Evolutionary conservation across 2,797 vertebrate species (phyloP), one percentile per base, ranked within the genome.

Genomic region (Peromyscus nudipes): DNA sequence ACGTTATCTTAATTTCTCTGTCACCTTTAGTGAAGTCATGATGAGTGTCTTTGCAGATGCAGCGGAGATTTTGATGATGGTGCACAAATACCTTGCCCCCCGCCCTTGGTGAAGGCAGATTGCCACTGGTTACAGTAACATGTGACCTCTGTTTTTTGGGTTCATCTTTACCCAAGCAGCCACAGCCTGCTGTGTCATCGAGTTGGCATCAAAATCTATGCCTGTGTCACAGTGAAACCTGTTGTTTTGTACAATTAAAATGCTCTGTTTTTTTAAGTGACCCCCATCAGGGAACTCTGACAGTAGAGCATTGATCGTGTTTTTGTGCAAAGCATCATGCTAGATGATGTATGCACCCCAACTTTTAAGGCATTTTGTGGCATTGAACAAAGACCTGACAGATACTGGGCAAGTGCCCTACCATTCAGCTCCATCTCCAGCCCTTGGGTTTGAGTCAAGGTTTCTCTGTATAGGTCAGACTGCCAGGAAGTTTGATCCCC

Each of bases 141-240:
- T 79, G 92, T 76, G 49, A 49, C 76, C 91, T 88, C 25, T 43
- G 0, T 79, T 91, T 29, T 4, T 0, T 67, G 4, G 27, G 6
- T 65, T 87, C 27, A 60, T 89, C 46, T 37, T 92, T 46, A 71
- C 6, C 86, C 69, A 96, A 86, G 37, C 60, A 94, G n/a, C 13
- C n/a, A 16, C 55, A 76, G 12, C 6, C 62, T 62, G 25, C 40
- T 57, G 23, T 65, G 3, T 87, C 37, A 27, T 10, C 73, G 55
- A 76, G 29, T 86, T 93, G 60, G 27, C 40, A 83, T 89, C n/a
- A 62, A 89, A 62, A 62, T 43, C 23, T 64, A 1, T 52, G 31
- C 77, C 34, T 37, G 23, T 49, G 19, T 55, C 57, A 71, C 29
- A 77, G 52, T 65, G 57, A 64, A 89, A 49, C 55, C 29, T 40